phyloP scores from a whole-genome alignment of 2,888 invertebrate species.

The Diarsia dahlii region DNA sequence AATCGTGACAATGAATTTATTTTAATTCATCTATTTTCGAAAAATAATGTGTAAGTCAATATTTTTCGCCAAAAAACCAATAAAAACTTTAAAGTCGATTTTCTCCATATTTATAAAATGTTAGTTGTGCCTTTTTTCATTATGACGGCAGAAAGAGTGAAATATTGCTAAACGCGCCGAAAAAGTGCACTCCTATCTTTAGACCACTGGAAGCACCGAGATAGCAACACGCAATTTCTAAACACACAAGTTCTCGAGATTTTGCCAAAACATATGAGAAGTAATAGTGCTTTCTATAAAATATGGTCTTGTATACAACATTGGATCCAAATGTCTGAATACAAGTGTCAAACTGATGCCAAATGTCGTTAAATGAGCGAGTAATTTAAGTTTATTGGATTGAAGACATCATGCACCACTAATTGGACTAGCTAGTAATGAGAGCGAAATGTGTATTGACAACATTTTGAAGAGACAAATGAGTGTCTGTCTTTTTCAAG shows the following conservation, averaged over 20 bases:
- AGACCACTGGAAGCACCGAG: conserved; percentile 13
- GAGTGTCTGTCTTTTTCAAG: neutral
- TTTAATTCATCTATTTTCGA: no score
- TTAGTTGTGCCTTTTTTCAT: no score
- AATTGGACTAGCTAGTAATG: conserved; percentile 42
- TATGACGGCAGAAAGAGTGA: no score
- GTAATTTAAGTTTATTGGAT: conserved; percentile 63
- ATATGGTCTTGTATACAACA: conserved; percentile 59
- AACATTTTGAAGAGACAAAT: conserved; percentile 18
- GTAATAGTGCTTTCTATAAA: conserved; percentile 29
- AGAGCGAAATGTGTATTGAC: conserved; percentile 6
- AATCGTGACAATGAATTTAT: no score
- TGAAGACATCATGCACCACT: conserved; percentile 54
- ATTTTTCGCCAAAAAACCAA: no score
- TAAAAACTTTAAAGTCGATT: no score
- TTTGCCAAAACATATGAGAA: conserved; percentile 58
- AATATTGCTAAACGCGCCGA: neutral
- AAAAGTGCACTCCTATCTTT: conserved; percentile 36
- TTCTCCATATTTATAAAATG: no score
- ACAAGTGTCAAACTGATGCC: conserved; percentile 73
- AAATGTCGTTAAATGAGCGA: conserved; percentile 68
- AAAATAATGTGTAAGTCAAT: no score
- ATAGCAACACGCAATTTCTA: conserved; percentile 25
- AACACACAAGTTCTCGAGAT: conserved; percentile 25
- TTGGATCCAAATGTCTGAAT: conserved; percentile 71